phyloP scores from a whole-genome alignment of 2,113 vertebrate species.

The Cyprinodon tularosa region DNA sequence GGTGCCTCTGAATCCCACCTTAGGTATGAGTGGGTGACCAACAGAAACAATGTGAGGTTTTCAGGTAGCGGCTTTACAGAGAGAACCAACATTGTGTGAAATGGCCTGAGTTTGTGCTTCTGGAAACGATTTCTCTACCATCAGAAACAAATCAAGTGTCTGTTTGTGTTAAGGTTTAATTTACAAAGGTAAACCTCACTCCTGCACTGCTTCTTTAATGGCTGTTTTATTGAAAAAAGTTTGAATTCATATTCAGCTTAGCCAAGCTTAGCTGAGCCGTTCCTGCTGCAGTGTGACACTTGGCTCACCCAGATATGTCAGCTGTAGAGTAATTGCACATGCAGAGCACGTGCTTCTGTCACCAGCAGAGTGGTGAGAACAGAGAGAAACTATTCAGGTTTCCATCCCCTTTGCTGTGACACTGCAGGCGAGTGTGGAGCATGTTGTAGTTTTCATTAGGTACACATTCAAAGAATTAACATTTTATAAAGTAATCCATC shows the following conservation, averaged over 20 bases:
- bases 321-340: constrained; percentile 11
- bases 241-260: constrained; percentile 7
- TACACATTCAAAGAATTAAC: not conserved
- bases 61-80: not conserved
- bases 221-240: not conserved
- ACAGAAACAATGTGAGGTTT: not conserved
- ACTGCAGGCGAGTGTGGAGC: not conserved
- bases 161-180: not conserved
- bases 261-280: not conserved
- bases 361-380: not conserved
- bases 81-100: not conserved
- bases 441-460: not conserved
- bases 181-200: not conserved
- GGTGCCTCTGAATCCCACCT: no score
- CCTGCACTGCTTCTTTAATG: not conserved
- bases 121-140: not conserved
- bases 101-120: not conserved
- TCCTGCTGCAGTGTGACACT: constrained; percentile 29
- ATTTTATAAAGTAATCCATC: no score
- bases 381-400: not conserved
- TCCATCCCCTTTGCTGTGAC: not conserved
- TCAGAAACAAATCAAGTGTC: constrained; percentile 1
- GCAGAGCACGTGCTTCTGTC: constrained; percentile 25
- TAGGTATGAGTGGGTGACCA: no score
- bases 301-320: constrained; percentile 57